Evolutionary conservation across 2,113 vertebrate genomes (phyloP).

Genomic region (Gallinago media): DNA sequence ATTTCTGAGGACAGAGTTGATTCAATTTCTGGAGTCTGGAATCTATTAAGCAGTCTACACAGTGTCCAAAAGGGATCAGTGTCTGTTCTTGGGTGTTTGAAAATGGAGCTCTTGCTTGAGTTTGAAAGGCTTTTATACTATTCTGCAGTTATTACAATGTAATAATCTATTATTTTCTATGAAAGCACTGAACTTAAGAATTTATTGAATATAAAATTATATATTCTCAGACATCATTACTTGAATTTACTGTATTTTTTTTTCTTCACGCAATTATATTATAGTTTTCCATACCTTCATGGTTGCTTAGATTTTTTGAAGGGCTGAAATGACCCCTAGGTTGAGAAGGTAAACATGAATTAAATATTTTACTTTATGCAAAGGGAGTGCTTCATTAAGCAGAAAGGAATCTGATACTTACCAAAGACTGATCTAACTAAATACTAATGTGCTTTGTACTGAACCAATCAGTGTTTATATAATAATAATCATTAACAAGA

Average conservation of each 20-base stretch:
- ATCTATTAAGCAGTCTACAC: neutral
- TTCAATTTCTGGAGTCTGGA: neutral
- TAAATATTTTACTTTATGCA: neutral
- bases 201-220: neutral
- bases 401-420: neutral
- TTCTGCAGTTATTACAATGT: neutral
- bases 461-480: neutral
- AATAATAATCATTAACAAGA: neutral
- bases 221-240: neutral
- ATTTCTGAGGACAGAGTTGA: neutral
- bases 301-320: neutral
- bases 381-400: neutral
- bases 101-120: neutral
- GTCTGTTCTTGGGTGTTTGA: neutral
- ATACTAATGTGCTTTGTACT: neutral
- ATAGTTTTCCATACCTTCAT: neutral
- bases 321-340: neutral
- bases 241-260: neutral
- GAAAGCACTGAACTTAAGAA: neutral
- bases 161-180: neutral
- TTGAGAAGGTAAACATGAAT: neutral
- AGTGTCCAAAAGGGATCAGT: neutral
- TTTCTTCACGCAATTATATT: neutral
- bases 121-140: neutral
- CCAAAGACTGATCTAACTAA: neutral